Evolutionary conservation across 2,113 vertebrate species (phyloP), one percentile per base, ranked within the genome.

Genomic region (Chlorodrepanis virens): DNA sequence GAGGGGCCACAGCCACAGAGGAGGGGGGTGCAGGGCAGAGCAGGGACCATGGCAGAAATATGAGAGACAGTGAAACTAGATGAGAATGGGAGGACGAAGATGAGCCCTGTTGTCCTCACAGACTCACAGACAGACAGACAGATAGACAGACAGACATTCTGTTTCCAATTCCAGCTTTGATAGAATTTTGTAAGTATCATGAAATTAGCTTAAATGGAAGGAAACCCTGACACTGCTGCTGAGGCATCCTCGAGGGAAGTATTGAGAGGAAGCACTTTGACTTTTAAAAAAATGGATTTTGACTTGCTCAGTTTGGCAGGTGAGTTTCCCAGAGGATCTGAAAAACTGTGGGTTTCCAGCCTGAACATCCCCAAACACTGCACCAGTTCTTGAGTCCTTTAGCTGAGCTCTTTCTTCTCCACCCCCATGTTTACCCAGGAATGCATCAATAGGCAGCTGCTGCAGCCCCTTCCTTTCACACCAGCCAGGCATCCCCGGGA

Each of bases 341-440:
- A 72, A 74, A 86, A 93, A 49, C 56, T 0, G 0, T 54, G 53
- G 23, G 39, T 81, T 74, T 60, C 68, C 87, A 92, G 42, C 54
- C 61, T 45, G 27, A 92, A 87, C 50, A 42, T 27, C 87, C 78
- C 76, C 76, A 91, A 81, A 81, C 42, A 47, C 57, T 74, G 47
- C 77, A 89, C 20, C 69, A 59, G 57, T 72, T 72, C 64, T 65
- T 8, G 2, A 33, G 54, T 74, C 87, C 83, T 91, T 81, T 53
- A 67, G 50, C 72, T 89, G 91, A 94, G 67, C 72, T 94, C 76
- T 82, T 75, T 78, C 87, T 92, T 78, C 82, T 71, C 67, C 44
- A 47, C 84, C 49, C 68, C 7, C 4, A 2, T 67, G 59, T 92
- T 90, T 80, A 69, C 45, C 54, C 50, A 33, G 67, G 25, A 87